These are phyloP conservation scores for Xanthorhoe designata DNA, from an alignment of 2,888 invertebrate species.

Conservation along the genomic window DNA sequence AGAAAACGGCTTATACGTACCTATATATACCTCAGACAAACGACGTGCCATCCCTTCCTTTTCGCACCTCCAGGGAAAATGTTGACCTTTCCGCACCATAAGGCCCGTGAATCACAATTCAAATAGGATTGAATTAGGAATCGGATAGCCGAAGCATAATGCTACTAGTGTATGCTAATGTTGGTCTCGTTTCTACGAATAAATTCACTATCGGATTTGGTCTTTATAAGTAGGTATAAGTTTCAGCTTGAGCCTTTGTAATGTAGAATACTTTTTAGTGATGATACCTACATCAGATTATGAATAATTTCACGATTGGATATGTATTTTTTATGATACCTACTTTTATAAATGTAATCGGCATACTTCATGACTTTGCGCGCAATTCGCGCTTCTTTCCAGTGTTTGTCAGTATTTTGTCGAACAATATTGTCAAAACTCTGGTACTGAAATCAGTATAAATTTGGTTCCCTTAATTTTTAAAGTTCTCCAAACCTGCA, in stretches of 20 bases:
- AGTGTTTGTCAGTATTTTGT: no score
- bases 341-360: no score
- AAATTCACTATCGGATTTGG: not conserved
- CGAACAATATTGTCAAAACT: no score
- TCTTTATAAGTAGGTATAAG: not conserved
- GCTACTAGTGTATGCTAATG: slow-evolving; percentile 9
- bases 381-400: no score
- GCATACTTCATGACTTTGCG: no score
- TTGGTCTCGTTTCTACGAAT: not conserved
- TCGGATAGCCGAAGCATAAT: slow-evolving; percentile 14
- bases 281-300: not conserved
- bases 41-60: not conserved
- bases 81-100: slow-evolving; percentile 32
- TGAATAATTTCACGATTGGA: not conserved
- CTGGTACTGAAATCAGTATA: no score
- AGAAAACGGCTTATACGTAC: not conserved
- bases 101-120: slow-evolving; percentile 20
- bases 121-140: slow-evolving; percentile 25
- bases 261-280: no score
- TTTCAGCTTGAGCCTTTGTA: not conserved
- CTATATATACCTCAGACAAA: not conserved
- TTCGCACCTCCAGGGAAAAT: slow-evolving; percentile 12
- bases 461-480: no score
- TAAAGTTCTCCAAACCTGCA: no score
- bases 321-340: not conserved